Conservation (phyloP, 2,797 vertebrate genomes). For the Ataeniobius toweri region DNA sequence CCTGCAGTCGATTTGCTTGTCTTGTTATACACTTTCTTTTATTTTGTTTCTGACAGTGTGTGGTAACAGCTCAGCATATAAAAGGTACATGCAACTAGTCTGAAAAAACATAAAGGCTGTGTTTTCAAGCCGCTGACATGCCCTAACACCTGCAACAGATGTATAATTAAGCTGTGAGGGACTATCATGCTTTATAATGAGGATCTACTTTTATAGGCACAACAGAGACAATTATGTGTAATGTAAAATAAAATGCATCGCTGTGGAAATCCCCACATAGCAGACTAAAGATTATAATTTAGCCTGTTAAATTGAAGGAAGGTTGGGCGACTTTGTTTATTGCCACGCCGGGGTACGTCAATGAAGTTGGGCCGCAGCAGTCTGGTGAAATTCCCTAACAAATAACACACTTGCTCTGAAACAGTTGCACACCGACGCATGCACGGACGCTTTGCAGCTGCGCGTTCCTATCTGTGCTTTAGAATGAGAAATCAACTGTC, state of each 20-base stretch:
- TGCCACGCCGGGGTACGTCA: conserved; percentile 49
- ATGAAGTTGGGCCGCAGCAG: conserved; percentile 37
- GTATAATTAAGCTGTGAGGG: conserved; percentile 55
- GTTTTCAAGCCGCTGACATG: conserved; percentile 49
- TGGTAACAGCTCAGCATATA: conserved; percentile 41
- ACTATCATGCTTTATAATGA: conserved; percentile 51
- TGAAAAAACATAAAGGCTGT: not conserved
- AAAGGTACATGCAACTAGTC: conserved; percentile 32
- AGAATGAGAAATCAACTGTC: conserved; percentile 75
- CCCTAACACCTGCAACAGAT: conserved; percentile 52
- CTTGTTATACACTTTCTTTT: conserved; percentile 23
- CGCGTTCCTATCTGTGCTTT: conserved; percentile 60
- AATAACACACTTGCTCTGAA: conserved; percentile 42
- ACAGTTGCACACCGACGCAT: conserved; percentile 49
- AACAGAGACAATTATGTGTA: conserved; percentile 62
- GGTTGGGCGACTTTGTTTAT: conserved; percentile 66
- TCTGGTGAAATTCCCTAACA: conserved; percentile 50
- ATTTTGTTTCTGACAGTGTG: conserved; percentile 9
- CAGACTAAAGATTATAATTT: conserved; percentile 77
- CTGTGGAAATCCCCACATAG: conserved; percentile 78
- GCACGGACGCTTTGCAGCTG: conserved; percentile 57
- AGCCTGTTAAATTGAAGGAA: conserved; percentile 60
- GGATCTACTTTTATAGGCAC: conserved; percentile 55
- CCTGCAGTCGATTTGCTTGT: conserved; percentile 17
- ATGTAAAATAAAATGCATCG: conserved; percentile 65